Conservation (phyloP, 2,888 invertebrate species). For the Machimus atricapillus region DNA sequence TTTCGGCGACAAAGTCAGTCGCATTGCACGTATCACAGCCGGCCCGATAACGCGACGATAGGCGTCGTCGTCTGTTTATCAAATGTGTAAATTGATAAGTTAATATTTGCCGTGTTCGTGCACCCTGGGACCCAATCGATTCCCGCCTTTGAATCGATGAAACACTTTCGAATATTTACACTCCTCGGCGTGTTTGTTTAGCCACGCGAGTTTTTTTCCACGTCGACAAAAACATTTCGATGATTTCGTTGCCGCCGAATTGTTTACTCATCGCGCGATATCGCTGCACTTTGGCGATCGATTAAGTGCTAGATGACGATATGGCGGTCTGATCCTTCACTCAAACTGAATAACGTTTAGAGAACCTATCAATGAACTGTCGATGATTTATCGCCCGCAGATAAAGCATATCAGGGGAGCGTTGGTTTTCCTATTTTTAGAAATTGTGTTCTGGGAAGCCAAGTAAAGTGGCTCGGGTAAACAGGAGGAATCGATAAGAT, state of each 20-base stretch:
- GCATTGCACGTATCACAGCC: not conserved
- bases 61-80: not conserved
- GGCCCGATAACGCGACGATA: not conserved
- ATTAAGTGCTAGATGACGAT: not conserved
- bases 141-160: not conserved
- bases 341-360: not conserved
- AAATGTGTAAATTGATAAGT: conserved; percentile 28
- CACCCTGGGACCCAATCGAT: not conserved
- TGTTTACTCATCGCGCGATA: not conserved
- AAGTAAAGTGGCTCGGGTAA: not conserved
- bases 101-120: conserved; percentile 4
- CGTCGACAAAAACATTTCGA: not conserved
- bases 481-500: not conserved
- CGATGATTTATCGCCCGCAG: not conserved
- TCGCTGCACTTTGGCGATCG: not conserved
- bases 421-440: not conserved
- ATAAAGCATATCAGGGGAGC: not conserved
- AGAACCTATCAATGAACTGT: not conserved
- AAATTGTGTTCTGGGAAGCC: not conserved
- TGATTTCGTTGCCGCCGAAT: not conserved
- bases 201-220: not conserved
- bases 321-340: not conserved
- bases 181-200: not conserved
- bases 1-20: not conserved
- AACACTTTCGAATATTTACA: conserved; percentile 1